Evolutionary conservation across 2,888 invertebrate species (phyloP).

Genomic region (Drosophila paucipuncta): DNA sequence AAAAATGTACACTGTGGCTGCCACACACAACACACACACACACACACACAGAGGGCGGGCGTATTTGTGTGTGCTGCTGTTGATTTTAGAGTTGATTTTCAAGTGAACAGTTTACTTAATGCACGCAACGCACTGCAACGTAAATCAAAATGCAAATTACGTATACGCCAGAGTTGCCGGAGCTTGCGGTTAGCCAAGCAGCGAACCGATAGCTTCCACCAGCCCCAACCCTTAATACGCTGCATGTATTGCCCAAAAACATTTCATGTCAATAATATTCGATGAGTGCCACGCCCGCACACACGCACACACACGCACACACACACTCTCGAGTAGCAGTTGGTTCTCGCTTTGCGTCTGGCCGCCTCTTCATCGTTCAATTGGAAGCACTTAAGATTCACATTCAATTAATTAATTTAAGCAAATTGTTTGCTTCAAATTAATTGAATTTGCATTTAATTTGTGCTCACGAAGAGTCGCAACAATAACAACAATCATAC

Average conservation of each 20-base stretch:
- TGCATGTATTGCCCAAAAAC: slow-evolving; percentile 49
- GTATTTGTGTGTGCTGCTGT: slow-evolving; percentile 66
- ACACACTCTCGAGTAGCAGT: slow-evolving; percentile 6
- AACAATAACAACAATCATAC: slow-evolving; percentile 14
- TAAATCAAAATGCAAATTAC: slow-evolving; percentile 74
- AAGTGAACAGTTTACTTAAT: slow-evolving; percentile 82
- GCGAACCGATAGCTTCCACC: slow-evolving; percentile 15
- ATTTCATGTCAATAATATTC: slow-evolving; percentile 73
- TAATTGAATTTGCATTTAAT: slow-evolving; percentile 84
- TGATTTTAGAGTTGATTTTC: slow-evolving; percentile 81
- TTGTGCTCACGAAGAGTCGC: slow-evolving; percentile 71
- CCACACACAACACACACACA: slow-evolving; percentile 16
- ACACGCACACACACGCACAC: slow-evolving; percentile 13
- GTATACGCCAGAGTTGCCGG: slow-evolving; percentile 74
- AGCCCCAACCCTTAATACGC: slow-evolving; percentile 15
- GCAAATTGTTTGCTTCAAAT: slow-evolving; percentile 84
- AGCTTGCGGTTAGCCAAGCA: slow-evolving; percentile 67
- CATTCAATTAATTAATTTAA: slow-evolving; percentile 84
- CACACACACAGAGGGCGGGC: not conserved
- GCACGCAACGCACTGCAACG: slow-evolving; percentile 52
- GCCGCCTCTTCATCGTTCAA: slow-evolving; percentile 65
- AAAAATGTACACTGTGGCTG: slow-evolving; percentile 59
- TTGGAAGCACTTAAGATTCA: slow-evolving; percentile 80
- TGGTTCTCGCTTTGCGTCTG: slow-evolving; percentile 23
- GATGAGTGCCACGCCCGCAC: slow-evolving; percentile 68